Percentiles rank a stretch among this genome's conserved stretches.
Conservation (phyloP, 2,113 vertebrate genomes). For the Geococcyx californianus region DNA sequence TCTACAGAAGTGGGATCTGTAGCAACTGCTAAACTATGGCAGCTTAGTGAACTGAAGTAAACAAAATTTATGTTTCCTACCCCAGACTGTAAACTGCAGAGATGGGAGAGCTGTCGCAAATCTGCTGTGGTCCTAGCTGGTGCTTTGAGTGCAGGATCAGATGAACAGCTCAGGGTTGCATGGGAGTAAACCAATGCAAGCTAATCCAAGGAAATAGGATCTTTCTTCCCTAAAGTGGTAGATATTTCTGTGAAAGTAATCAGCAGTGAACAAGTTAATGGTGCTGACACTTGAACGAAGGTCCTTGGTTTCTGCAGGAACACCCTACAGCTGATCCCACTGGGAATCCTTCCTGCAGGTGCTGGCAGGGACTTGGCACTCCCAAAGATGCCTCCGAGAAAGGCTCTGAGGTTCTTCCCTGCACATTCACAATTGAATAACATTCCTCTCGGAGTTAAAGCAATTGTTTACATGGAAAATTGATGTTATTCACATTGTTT, state of each 20-base stretch:
- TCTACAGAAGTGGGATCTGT: background rate
- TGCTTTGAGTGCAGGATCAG: background rate
- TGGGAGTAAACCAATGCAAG: background rate
- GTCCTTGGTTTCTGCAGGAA: background rate
- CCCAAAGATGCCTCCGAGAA: background rate
- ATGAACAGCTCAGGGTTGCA: background rate
- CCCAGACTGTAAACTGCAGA: background rate
- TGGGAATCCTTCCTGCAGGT: background rate
- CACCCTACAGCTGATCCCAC: background rate
- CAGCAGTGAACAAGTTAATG: background rate
- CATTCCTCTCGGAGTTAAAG: background rate
- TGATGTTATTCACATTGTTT: background rate
- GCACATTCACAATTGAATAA: background rate
- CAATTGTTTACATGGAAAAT: constrained; percentile 22
- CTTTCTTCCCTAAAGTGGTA: background rate
- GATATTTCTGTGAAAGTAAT: background rate
- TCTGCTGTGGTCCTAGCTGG: background rate
- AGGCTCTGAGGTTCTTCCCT: background rate
- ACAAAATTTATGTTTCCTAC: background rate
- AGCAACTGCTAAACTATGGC: background rate
- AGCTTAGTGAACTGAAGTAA: background rate
- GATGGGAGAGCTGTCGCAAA: background rate
- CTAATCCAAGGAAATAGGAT: background rate
- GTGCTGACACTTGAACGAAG: background rate
- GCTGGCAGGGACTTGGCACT: background rate